Evolutionary conservation across 2,113 vertebrate species (phyloP).

Genomic region (Sylvietta virens): DNA sequence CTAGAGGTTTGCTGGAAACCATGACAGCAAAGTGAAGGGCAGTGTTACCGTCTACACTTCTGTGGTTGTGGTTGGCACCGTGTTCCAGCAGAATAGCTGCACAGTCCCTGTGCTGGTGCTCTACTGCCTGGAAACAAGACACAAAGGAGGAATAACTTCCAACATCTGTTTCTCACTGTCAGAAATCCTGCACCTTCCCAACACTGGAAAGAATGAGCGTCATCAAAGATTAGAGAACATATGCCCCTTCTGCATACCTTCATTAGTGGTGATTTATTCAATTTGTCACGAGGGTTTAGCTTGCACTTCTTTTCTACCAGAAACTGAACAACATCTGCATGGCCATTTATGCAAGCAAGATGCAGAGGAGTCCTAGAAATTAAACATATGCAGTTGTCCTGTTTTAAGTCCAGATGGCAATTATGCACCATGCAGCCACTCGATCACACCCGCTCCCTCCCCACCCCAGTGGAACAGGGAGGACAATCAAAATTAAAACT

Average conservation of each 20-base stretch:
- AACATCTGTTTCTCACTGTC: background rate
- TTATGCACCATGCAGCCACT: background rate
- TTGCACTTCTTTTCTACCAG: constrained; percentile 80
- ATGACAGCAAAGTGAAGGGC: constrained; percentile 80
- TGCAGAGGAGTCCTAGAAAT: constrained; percentile 83
- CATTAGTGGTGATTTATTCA: constrained; percentile 79
- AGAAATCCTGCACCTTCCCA: background rate
- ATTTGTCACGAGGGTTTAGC: constrained; percentile 78
- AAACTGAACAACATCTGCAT: constrained; percentile 77
- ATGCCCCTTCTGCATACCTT: constrained; percentile 71
- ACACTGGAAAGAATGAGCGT: rapidly evolving
- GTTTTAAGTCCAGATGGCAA: background rate
- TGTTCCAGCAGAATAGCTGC: constrained; percentile 75
- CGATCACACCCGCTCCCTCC: rapidly evolving
- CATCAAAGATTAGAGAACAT: background rate
- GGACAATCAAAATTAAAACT: background rate
- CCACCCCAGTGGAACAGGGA: background rate
- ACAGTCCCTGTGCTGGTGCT: constrained; percentile 78
- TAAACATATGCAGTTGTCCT: background rate
- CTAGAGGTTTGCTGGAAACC: constrained; percentile 64
- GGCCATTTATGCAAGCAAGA: constrained; percentile 81
- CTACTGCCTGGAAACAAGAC: constrained; percentile 74
- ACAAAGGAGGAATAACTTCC: background rate
- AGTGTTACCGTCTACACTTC: constrained; percentile 72
- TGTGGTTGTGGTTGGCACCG: constrained; percentile 46